A percentile compares a stretch with the other conserved stretches of the same genome.
Conservation (phyloP, 2,888 invertebrate species). For the Lumbricus terrestris region DNA sequence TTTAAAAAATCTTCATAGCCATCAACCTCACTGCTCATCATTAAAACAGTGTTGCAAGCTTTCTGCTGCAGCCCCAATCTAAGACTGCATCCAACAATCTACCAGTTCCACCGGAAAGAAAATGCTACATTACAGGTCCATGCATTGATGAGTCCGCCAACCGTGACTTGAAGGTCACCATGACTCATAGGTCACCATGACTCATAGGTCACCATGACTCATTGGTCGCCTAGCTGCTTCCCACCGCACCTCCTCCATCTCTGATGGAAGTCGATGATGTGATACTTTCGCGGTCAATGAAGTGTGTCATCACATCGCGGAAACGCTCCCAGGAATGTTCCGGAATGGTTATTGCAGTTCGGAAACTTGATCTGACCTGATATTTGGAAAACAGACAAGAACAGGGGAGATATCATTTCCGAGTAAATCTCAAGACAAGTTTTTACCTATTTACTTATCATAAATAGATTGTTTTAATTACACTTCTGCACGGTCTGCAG, state of each 20-base stretch:
- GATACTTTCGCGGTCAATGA: slow-evolving; percentile 55
- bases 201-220: too few relatives aligned
- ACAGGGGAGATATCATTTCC: background rate
- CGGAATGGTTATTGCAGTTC: slow-evolving; percentile 97
- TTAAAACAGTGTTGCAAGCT: background rate
- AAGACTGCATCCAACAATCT: background rate
- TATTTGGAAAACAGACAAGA: background rate
- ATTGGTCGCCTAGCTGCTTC: background rate
- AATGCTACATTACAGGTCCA: background rate
- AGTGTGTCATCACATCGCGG: slow-evolving; percentile 94
- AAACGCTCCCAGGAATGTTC: slow-evolving; percentile 98
- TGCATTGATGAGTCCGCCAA: background rate
- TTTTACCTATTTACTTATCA: background rate
- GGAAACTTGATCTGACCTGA: slow-evolving; percentile 97
- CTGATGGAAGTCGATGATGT: background rate
- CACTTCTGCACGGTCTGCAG: too few relatives aligned
- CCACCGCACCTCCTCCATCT: background rate
- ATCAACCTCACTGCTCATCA: background rate
- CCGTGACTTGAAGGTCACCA: too few relatives aligned
- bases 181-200: too few relatives aligned
- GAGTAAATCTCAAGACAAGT: background rate
- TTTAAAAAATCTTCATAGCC: background rate
- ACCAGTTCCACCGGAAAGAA: background rate
- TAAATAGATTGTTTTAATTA: too few relatives aligned
- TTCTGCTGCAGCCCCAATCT: background rate